A percentile compares a stretch with the other conserved stretches of the same genome.
phyloP scores from a whole-genome alignment of 2,113 vertebrate genomes.

The Seriola rivoliana region DNA sequence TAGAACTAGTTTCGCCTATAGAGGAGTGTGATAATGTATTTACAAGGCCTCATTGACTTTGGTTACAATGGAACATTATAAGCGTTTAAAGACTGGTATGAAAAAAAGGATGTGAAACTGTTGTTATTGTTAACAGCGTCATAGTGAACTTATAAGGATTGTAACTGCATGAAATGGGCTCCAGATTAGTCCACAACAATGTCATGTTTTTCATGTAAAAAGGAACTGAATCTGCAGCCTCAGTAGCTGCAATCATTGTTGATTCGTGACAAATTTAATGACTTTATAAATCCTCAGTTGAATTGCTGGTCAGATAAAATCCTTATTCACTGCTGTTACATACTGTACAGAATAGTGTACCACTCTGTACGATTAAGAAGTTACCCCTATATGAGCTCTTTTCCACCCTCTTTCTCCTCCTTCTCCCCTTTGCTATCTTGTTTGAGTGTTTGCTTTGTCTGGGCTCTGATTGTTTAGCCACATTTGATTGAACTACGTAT shows the following conservation, averaged over 20 bases:
- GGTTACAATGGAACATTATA: slow-evolving; percentile 38
- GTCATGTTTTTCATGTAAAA: neutral
- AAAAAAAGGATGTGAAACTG: slow-evolving; percentile 20
- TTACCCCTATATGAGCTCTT: neutral
- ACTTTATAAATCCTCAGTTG: slow-evolving; percentile 10
- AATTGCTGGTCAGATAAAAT: slow-evolving; percentile 6
- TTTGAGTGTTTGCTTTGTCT: slow-evolving; percentile 67
- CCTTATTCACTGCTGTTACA: neutral
- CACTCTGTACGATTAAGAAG: neutral
- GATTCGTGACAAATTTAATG: slow-evolving; percentile 17
- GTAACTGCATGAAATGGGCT: neutral
- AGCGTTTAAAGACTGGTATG: slow-evolving; percentile 20
- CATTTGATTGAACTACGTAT: slow-evolving; percentile 45
- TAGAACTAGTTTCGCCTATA: slow-evolving; percentile 41
- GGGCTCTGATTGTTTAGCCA: slow-evolving; percentile 49
- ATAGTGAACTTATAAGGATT: neutral
- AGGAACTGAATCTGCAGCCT: slow-evolving; percentile 7
- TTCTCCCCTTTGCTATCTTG: slow-evolving; percentile 5
- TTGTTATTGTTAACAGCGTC: slow-evolving; percentile 9
- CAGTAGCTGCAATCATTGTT: slow-evolving; percentile 7
- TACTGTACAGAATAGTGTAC: neutral
- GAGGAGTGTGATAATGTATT: slow-evolving; percentile 40
- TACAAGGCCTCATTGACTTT: slow-evolving; percentile 33
- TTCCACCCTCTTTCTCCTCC: neutral
- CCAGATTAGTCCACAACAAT: neutral